Percentiles rank a stretch among this genome's conserved stretches.
These are phyloP conservation scores for Paedocypris sp. DNA, from an alignment of 2,113 vertebrate species.

Conservation along the genomic window DNA sequence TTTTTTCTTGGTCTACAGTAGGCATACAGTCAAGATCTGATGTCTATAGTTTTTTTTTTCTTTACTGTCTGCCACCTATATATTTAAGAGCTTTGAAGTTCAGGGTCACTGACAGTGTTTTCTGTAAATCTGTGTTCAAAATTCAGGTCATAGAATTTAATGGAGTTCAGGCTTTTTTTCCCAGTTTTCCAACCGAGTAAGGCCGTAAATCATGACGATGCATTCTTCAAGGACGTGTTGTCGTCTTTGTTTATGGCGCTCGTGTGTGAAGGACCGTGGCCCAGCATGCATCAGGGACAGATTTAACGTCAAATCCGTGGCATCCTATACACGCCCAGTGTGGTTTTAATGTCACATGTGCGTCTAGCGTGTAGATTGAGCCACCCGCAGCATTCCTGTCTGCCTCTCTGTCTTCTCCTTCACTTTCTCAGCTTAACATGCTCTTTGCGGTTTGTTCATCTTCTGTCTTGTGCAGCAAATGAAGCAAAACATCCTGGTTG, in stretches of 20 bases:
- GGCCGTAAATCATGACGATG: conserved; percentile 44
- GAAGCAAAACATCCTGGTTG: background rate
- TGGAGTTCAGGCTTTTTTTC: conserved; percentile 25
- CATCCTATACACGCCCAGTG: background rate
- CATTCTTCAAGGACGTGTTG: conserved; percentile 52
- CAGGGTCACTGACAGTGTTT: background rate
- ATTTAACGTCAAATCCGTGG: conserved; percentile 18
- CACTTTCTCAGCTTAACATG: background rate
- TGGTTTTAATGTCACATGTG: background rate
- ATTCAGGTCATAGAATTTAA: conserved; percentile 14
- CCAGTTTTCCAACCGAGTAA: conserved; percentile 42
- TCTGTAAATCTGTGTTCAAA: background rate
- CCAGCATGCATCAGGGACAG: conserved; percentile 21
- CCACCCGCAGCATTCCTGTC: background rate
- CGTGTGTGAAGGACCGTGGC: conserved; percentile 42
- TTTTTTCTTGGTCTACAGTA: conserved; percentile 45
- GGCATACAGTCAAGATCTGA: conserved; percentile 41
- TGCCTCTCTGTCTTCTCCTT: background rate
- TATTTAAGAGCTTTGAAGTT: conserved; percentile 1
- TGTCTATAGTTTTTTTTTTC: background rate
- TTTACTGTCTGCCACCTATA: background rate
- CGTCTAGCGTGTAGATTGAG: conserved; percentile 23
- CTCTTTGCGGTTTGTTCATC: background rate
- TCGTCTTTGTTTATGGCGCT: conserved; percentile 45
- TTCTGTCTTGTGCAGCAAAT: background rate